Conservation (phyloP, 1,140 invertebrate genomes). For the Contarinia nasturtii region DNA sequence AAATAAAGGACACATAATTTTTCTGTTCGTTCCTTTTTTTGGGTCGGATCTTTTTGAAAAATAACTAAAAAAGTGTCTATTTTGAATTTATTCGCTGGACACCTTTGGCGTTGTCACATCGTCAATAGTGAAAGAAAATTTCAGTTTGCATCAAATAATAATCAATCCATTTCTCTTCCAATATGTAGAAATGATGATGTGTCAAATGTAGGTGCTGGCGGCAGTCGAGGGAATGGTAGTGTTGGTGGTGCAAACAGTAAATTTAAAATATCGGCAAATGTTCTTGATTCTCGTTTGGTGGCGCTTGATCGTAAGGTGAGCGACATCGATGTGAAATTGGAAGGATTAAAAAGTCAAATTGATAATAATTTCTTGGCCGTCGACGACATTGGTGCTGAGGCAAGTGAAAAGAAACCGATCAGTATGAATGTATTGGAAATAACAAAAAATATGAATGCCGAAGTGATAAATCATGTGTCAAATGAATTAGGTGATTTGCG, state of each 20-base stretch:
- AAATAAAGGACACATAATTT: too few relatives aligned
- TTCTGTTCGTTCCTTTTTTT: too few relatives aligned
- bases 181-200: slow-evolving; percentile 1
- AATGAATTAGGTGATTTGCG: slow-evolving; percentile 53
- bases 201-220: too few relatives aligned
- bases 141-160: too few relatives aligned
- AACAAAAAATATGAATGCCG: slow-evolving; percentile 54
- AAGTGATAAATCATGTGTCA: slow-evolving; percentile 53
- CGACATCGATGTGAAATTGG: slow-evolving; percentile 58
- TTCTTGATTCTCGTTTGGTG: slow-evolving; percentile 38
- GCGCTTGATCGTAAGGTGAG: slow-evolving; percentile 62
- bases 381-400: slow-evolving; percentile 65
- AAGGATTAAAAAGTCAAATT: slow-evolving; percentile 56
- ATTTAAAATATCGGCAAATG: slow-evolving; percentile 12
- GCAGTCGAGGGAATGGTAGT: slow-evolving; percentile 4
- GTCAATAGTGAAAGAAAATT: too few relatives aligned
- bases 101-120: too few relatives aligned
- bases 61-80: too few relatives aligned
- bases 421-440: slow-evolving; percentile 61
- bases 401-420: slow-evolving; percentile 64
- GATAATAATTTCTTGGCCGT: slow-evolving; percentile 59
- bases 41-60: too few relatives aligned
- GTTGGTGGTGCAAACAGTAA: slow-evolving; percentile 10
- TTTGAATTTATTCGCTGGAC: too few relatives aligned
- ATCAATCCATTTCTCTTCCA: slow-evolving; percentile 16